Evolutionary conservation across 2,888 invertebrate genomes (phyloP).

Genomic region (Ochropacha duplaris): DNA sequence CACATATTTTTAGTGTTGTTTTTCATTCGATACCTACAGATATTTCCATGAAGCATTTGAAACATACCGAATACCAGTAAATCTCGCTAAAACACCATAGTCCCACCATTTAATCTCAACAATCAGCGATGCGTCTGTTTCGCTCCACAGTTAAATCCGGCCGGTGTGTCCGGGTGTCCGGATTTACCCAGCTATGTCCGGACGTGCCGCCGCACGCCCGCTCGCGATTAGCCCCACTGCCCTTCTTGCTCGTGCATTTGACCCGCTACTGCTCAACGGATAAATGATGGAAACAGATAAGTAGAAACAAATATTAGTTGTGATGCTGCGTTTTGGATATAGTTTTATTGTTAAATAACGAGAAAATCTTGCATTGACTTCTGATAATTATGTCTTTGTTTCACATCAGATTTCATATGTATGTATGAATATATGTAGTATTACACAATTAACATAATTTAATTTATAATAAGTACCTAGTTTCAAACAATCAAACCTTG

Average conservation of each 20-base stretch:
- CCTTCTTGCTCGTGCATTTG: slow-evolving; percentile 53
- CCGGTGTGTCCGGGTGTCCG: slow-evolving; percentile 43
- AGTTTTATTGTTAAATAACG: neutral
- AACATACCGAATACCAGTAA: slow-evolving; percentile 34
- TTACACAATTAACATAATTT: too few relatives aligned
- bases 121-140: slow-evolving; percentile 69
- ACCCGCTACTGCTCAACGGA: slow-evolving; percentile 48
- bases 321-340: slow-evolving; percentile 17
- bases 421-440: too few relatives aligned
- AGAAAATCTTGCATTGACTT: too few relatives aligned
- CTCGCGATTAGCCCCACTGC: slow-evolving; percentile 71
- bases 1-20: too few relatives aligned
- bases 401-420: too few relatives aligned
- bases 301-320: slow-evolving; percentile 46
- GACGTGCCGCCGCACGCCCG: slow-evolving; percentile 71
- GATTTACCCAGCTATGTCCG: slow-evolving; percentile 59
- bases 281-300: slow-evolving; percentile 55
- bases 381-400: too few relatives aligned
- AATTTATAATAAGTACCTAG: too few relatives aligned
- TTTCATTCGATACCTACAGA: neutral
- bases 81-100: slow-evolving; percentile 49
- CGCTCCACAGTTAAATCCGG: slow-evolving; percentile 66
- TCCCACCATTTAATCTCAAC: slow-evolving; percentile 67
- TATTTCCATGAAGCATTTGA: neutral
- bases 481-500: too few relatives aligned